Percentiles rank a stretch among this genome's conserved stretches.
Evolutionary conservation across 2,113 vertebrate species (phyloP).

Genomic region (Cairina moschata): DNA sequence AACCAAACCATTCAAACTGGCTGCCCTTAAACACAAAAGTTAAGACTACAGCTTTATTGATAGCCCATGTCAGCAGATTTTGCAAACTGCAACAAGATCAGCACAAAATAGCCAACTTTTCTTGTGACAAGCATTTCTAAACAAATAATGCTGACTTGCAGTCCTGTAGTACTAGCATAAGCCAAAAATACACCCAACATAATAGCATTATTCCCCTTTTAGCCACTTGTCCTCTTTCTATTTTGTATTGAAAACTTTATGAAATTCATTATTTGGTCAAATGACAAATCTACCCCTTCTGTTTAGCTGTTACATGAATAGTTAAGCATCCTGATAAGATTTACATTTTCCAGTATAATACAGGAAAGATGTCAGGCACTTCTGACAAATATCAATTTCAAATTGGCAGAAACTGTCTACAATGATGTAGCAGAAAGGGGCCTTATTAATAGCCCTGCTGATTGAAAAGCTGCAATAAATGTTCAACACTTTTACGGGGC

Average conservation of each 20-base stretch:
- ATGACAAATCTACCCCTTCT: neutral
- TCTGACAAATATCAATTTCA: neutral
- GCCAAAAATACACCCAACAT: conserved; percentile 34
- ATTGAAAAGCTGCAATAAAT: neutral
- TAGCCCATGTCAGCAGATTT: conserved; percentile 45
- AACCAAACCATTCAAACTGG: neutral
- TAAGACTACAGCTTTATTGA: conserved; percentile 15
- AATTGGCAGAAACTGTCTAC: neutral
- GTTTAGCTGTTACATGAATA: neutral
- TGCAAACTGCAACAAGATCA: conserved; percentile 47
- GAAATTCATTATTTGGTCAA: conserved; percentile 9
- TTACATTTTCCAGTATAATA: neutral
- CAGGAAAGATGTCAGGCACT: neutral
- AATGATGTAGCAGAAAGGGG: neutral
- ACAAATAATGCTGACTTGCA: conserved; percentile 51
- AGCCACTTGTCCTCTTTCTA: conserved; percentile 23
- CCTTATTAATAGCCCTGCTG: neutral
- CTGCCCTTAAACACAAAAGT: conserved; percentile 8
- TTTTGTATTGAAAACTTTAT: conserved; percentile 1
- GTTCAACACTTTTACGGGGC: neutral
- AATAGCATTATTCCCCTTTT: conserved; percentile 32
- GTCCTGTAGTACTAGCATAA: neutral
- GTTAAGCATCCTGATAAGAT: neutral
- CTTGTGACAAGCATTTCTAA: conserved; percentile 62
- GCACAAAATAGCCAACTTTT: conserved; percentile 52